These are phyloP conservation scores for Electrona antarctica DNA, from an alignment of 2,113 vertebrate species.

Conservation along the genomic window DNA sequence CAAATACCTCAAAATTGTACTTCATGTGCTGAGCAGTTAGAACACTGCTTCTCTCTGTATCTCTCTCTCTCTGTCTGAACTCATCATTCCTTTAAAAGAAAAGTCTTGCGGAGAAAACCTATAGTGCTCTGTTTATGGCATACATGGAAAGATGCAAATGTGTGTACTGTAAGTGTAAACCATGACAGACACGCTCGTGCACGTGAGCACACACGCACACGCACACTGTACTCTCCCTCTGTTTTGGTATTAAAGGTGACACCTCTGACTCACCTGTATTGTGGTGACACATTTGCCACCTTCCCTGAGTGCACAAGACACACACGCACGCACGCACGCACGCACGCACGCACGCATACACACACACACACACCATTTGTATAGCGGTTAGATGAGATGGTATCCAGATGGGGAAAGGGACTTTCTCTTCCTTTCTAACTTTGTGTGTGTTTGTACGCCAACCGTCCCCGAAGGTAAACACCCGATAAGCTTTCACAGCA, in stretches of 20 bases:
- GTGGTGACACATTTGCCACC: no score
- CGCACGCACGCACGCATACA: not conserved
- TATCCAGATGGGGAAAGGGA: conserved; percentile 38
- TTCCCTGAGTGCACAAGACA: not conserved
- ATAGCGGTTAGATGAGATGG: conserved; percentile 8
- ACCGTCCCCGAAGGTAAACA: conserved; percentile 47
- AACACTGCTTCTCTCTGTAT: no score
- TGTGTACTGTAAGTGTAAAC: no score
- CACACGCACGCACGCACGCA: not conserved
- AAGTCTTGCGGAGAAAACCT: no score
- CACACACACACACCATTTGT: not conserved
- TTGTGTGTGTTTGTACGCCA: conserved; percentile 28
- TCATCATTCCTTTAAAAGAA: conserved; percentile 41
- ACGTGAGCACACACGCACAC: conserved; percentile 1
- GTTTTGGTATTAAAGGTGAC: no score
- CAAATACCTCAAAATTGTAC: no score
- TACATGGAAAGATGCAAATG: no score
- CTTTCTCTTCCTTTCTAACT: conserved; percentile 26
- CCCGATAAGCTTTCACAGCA: conserved; percentile 28
- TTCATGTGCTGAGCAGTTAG: no score
- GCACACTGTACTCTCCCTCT: not conserved
- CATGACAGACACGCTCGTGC: no score
- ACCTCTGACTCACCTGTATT: no score
- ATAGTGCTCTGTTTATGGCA: no score
- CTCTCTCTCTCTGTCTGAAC: conserved; percentile 46